Conservation (phyloP, 2,888 invertebrate genomes). For the Microplitis deprimator region DNA sequence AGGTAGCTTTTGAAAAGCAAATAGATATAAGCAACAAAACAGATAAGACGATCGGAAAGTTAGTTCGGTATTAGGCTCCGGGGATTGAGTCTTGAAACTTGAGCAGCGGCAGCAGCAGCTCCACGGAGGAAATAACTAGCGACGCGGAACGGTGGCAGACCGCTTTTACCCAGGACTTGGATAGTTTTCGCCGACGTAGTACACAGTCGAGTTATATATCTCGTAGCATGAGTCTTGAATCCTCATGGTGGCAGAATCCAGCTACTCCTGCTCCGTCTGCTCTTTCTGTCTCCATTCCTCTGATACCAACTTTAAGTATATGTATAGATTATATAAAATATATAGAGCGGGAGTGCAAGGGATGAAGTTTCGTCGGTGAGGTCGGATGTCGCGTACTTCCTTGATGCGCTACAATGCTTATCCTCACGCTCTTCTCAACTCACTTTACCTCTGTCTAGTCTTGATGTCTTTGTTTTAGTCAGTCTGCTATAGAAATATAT, state of each 20-base stretch:
- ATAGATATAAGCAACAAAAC: neutral
- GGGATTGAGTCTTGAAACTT: conserved; percentile 34
- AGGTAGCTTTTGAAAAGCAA: neutral
- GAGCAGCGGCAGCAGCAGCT: neutral
- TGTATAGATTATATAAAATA: no score
- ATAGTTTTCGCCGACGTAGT: conserved; percentile 36
- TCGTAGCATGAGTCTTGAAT: neutral
- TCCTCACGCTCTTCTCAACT: neutral
- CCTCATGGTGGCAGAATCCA: no score
- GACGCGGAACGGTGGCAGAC: conserved; percentile 38
- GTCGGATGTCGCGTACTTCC: conserved; percentile 39
- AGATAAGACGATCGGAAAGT: conserved; percentile 28
- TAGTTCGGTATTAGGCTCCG: conserved; percentile 17
- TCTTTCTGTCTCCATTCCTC: no score
- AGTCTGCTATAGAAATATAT: no score
- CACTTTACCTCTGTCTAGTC: neutral
- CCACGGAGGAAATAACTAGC: conserved; percentile 29
- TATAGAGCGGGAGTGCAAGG: neutral
- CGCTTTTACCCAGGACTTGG: conserved; percentile 41
- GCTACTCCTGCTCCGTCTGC: no score
- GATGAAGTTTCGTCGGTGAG: conserved; percentile 35
- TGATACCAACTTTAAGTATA: no score
- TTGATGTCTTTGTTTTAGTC: neutral
- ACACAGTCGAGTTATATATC: conserved; percentile 29
- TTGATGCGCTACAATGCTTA: conserved; percentile 29